Evolutionary conservation across 2,113 vertebrate species (phyloP).

Genomic region (Trogon surrucura): DNA sequence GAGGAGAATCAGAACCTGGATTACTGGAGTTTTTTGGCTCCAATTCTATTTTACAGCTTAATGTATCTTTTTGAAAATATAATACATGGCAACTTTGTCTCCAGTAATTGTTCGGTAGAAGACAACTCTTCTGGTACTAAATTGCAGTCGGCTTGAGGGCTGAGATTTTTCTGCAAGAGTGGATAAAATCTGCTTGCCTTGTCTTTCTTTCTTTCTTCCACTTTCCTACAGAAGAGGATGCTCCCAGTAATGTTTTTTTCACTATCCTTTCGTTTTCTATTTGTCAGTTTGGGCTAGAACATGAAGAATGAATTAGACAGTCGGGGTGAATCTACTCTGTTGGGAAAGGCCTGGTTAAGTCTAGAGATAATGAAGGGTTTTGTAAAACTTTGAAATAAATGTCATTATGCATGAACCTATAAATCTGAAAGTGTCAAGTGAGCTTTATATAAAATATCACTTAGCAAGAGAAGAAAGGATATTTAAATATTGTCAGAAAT

Average conservation of each 20-base stretch:
- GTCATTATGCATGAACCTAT: not conserved
- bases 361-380: not conserved
- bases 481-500: conserved; percentile 32
- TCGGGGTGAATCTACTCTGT: not conserved
- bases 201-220: not conserved
- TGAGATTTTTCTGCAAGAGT: not conserved
- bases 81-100: not conserved
- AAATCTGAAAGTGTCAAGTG: not conserved
- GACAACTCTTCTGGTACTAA: not conserved
- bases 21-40: not conserved
- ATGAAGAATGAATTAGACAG: not conserved
- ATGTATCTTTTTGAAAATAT: not conserved
- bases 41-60: not conserved
- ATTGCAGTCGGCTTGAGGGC: not conserved
- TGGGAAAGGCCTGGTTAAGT: not conserved
- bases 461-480: conserved; percentile 8
- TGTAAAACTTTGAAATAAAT: not conserved
- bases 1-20: not conserved
- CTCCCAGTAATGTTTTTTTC: not conserved
- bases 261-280: not conserved
- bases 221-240: not conserved
- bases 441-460: not conserved
- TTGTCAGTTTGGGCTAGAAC: not conserved
- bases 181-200: not conserved
- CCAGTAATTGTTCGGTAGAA: not conserved